A percentile compares a stretch with the other conserved stretches of the same genome.
Evolutionary conservation across 2,888 invertebrate species (phyloP).

Genomic region (Choreutis nemorana): DNA sequence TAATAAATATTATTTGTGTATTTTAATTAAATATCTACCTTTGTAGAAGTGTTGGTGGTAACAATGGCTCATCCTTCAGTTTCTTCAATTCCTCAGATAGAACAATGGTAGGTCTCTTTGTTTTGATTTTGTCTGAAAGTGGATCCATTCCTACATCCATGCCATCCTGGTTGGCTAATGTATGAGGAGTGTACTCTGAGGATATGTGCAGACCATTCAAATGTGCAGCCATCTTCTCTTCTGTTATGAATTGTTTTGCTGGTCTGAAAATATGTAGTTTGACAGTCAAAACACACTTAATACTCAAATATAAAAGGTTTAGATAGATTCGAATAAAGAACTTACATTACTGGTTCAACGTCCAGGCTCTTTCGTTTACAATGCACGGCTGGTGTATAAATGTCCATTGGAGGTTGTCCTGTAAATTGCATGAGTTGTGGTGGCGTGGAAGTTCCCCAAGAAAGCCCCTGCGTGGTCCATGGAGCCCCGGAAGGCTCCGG

Average conservation of each 20-base stretch:
- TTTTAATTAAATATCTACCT: constrained; percentile 35
- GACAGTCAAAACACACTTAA: background rate
- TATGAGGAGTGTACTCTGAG: constrained; percentile 44
- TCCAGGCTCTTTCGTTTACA: constrained; percentile 54
- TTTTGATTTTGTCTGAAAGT: constrained; percentile 22
- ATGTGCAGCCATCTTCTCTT: constrained; percentile 86
- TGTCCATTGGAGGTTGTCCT: constrained; percentile 31
- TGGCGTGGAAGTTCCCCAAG: constrained; percentile 58
- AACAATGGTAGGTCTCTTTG: constrained; percentile 63
- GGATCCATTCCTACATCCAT: constrained; percentile 42
- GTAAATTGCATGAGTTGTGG: constrained; percentile 57
- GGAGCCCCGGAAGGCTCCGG: constrained; percentile 48
- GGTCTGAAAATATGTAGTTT: constrained; percentile 39
- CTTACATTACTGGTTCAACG: constrained; percentile 59
- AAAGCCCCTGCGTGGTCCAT: constrained; percentile 61
- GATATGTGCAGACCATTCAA: constrained; percentile 79
- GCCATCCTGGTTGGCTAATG: constrained; percentile 23
- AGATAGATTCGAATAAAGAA: constrained; percentile 11
- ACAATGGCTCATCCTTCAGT: constrained; percentile 68
- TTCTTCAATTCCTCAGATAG: constrained; percentile 77
- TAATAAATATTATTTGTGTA: too few relatives aligned
- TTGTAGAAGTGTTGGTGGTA: constrained; percentile 72
- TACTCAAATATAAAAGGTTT: background rate
- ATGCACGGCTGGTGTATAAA: constrained; percentile 28
- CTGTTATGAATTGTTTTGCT: constrained; percentile 79